These are phyloP conservation scores for Hafferia zeledoni DNA, from an alignment of 2,797 vertebrate genomes.

Conservation along the genomic window DNA sequence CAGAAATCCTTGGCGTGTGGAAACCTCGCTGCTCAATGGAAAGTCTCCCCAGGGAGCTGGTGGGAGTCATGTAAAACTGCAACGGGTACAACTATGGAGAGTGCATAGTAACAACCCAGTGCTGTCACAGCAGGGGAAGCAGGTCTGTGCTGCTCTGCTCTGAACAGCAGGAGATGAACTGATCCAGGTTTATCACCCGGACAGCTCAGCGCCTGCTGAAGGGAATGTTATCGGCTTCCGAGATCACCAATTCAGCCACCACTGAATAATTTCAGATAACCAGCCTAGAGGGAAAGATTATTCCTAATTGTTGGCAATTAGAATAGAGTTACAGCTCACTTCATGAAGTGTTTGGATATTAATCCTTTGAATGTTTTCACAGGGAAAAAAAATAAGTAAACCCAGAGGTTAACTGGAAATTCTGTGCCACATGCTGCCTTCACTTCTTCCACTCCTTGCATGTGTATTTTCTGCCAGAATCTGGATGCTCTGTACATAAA, in stretches of 20 bases:
- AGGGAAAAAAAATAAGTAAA: neutral
- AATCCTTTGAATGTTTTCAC: neutral
- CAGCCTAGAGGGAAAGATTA: slow-evolving; percentile 4
- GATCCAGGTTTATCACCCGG: neutral
- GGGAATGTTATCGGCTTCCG: neutral
- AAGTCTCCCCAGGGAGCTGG: neutral
- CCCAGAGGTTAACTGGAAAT: slow-evolving; percentile 20
- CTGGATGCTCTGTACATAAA: neutral
- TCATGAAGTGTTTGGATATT: neutral
- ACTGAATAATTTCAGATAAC: neutral
- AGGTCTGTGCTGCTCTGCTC: neutral
- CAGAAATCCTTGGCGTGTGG: neutral
- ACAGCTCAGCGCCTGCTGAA: neutral
- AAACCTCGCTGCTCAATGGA: neutral
- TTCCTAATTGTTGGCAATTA: slow-evolving; percentile 40
- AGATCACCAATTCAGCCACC: neutral
- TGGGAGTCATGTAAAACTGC: neutral
- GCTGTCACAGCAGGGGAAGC: neutral
- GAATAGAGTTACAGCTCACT: neutral
- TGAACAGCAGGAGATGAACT: neutral
- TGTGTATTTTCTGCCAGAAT: neutral
- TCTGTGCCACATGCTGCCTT: neutral
- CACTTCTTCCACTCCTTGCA: neutral
- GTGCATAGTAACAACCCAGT: neutral
- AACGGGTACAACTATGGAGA: neutral